Evolutionary conservation across 2,113 vertebrate genomes (phyloP), one percentile per base, ranked within the genome.

Genomic region (Carollia perspicillata): DNA sequence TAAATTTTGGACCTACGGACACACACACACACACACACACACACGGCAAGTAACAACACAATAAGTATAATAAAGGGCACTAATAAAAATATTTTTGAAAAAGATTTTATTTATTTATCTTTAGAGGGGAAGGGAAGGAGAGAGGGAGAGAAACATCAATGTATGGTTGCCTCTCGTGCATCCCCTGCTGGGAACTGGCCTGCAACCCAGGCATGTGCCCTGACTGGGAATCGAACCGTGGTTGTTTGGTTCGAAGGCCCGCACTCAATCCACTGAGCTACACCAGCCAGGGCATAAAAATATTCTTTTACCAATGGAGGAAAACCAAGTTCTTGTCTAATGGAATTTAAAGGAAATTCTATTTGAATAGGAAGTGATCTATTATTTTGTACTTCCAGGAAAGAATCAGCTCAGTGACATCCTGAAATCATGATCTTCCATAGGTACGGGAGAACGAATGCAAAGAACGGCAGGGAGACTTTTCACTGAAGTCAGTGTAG

Each of bases 311-410:
- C 4, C 42, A 51, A 28, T 33, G 72, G 20, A 26, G 71, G 26
- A 37, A 20, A 8, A 35, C 17, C 22, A 55, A 20, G 2, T 12
- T 83, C 20, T 83, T 74, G 44, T 42, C 87, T 90, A 95, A 80
- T 33, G 4, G 71, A 72, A 77, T 28, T 60, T 85, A 78, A 71
- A 83, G 30, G 37, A 60, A 94, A 93, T 72, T 81, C 60, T 84
- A 65, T 58, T 55, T 71, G 35, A 93, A 69, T 18, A 86, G 60
- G 63, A 97, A 69, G 37, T 74, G 42, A 85, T 66, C 51, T 86
- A 72, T 83, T 84, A 93, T 83, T 96, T 95, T 92, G 68, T 3
- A 74, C 47, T 94, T 93, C 84, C 40, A 93, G 92, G 74, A 94
- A 89, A 93, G 33, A 95, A 89, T 68, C 71, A 80, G 33, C 40